These are phyloP conservation scores for Aspidoscelis tigris DNA, from an alignment of 2,113 vertebrate species.

Conservation along the genomic window DNA sequence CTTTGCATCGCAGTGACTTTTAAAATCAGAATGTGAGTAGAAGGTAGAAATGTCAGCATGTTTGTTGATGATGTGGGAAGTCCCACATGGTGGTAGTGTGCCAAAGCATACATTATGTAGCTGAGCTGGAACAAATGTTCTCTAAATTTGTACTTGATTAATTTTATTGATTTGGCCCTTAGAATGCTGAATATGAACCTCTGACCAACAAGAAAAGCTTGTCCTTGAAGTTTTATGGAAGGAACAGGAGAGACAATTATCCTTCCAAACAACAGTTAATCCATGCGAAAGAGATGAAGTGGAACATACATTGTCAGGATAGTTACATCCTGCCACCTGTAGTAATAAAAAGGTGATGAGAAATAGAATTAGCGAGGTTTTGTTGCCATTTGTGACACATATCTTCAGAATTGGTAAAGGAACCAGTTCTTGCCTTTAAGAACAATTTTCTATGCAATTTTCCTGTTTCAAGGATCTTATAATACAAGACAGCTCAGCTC, in stretches of 20 bases:
- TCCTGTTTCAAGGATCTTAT: neutral
- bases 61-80: neutral
- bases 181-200: neutral
- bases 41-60: neutral
- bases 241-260: constrained; percentile 56
- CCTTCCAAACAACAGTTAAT: constrained; percentile 47
- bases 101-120: neutral
- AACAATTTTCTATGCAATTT: neutral
- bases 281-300: constrained; percentile 41
- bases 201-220: neutral
- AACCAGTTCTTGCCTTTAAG: neutral
- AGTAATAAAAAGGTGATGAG: constrained; percentile 7
- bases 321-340: neutral
- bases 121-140: constrained; percentile 7
- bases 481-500: neutral
- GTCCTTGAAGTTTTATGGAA: constrained; percentile 45
- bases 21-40: neutral
- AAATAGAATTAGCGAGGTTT: neutral
- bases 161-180: constrained; percentile 15
- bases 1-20: neutral
- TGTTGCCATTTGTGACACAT: neutral
- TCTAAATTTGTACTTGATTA: constrained; percentile 21
- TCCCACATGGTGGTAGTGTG: neutral
- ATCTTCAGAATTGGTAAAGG: neutral
- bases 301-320: constrained; percentile 16